These are phyloP conservation scores for Andrena dorsata DNA, from an alignment of 2,888 invertebrate genomes.

Conservation along the genomic window DNA sequence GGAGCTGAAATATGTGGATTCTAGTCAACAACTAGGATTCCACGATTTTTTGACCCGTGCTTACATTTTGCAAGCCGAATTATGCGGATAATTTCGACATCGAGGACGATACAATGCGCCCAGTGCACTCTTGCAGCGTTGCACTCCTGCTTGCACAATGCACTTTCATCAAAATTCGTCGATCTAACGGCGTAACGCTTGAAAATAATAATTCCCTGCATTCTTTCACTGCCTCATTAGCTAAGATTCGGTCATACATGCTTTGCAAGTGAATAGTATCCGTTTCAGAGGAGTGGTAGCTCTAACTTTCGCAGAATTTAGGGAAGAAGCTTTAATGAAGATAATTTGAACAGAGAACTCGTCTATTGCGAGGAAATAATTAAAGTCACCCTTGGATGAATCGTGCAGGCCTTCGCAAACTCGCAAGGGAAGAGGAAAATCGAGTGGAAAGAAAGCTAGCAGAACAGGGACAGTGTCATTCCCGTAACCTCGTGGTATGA, in stretches of 20 bases:
- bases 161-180: constrained; percentile 26
- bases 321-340: not conserved
- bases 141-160: constrained; percentile 9
- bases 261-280: not conserved
- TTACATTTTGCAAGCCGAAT: not conserved
- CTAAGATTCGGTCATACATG: not conserved
- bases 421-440: constrained; percentile 14
- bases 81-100: constrained; percentile 16
- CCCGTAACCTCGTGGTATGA: constrained; percentile 13
- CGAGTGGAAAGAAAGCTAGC: constrained; percentile 21
- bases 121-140: not conserved
- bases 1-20: not conserved
- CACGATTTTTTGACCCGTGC: constrained; percentile 1
- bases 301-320: not conserved
- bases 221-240: not conserved
- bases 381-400: not conserved
- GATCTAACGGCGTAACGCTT: not conserved
- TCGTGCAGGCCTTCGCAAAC: not conserved
- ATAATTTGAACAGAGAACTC: not conserved
- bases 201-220: not conserved
- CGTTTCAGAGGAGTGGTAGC: not conserved
- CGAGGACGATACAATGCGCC: constrained; percentile 7
- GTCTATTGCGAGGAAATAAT: not conserved
- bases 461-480: constrained; percentile 15
- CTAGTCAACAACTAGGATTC: not conserved